Evolutionary conservation across 1,140 invertebrate genomes (phyloP).

Genomic region (Platyura marginata): DNA sequence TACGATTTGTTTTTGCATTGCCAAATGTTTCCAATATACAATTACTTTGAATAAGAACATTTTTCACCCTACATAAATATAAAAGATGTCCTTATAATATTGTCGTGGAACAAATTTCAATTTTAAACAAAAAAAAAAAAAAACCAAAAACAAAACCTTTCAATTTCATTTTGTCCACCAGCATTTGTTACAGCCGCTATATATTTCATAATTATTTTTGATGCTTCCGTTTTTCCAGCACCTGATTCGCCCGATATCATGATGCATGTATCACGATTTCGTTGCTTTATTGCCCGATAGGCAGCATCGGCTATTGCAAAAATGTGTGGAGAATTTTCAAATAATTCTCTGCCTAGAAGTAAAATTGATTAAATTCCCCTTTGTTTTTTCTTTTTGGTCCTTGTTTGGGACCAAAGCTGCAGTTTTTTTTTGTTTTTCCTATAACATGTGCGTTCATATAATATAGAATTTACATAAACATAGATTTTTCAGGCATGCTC

Average conservation of each 20-base stretch:
- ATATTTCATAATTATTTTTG: conserved; percentile 98
- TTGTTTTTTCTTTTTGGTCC: no score
- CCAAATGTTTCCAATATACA: conserved; percentile 92
- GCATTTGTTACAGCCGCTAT: conserved; percentile 93
- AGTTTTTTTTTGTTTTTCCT: neutral
- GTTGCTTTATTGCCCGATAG: conserved; percentile 81
- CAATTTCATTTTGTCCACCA: conserved; percentile 81
- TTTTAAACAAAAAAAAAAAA: no score
- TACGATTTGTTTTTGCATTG: conserved; percentile 93
- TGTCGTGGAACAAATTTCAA: neutral
- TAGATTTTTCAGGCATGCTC: no score
- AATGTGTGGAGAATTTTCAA: conserved; percentile 87
- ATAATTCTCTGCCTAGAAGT: conserved; percentile 59
- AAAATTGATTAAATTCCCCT: conserved; percentile 4
- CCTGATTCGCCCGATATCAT: conserved; percentile 91
- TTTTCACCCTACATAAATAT: conserved; percentile 61
- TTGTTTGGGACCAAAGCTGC: no score
- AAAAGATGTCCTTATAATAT: no score
- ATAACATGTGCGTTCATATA: no score
- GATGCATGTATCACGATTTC: conserved; percentile 81
- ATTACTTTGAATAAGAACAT: conserved; percentile 91
- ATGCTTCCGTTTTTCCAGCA: conserved; percentile 93
- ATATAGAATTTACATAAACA: no score
- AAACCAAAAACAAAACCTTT: no score
- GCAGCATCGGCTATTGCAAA: conserved; percentile 87